Evolutionary conservation across 2,888 invertebrate species (phyloP), one percentile per base, ranked within the genome.

Genomic region (Choristoneura rosaceana): DNA sequence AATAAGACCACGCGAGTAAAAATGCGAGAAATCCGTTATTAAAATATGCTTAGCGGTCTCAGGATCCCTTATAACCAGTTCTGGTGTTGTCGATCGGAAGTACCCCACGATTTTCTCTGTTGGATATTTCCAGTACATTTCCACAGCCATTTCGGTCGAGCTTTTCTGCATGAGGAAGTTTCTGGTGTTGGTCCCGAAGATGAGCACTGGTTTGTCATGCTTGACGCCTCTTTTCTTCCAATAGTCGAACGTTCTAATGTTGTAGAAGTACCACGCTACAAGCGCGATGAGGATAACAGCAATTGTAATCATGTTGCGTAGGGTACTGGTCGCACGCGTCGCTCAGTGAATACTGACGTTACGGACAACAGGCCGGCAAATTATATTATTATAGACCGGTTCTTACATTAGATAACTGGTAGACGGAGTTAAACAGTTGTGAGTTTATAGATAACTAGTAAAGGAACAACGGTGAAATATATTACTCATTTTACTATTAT

Each of bases 21-120:
- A 91, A 69, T 84, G 74, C 0, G 77, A 25, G 60, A 91, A 91
- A 74, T 91, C 91, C 0, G 85, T 85, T 4, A 80, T 78, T 8
- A 90, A 76, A 63, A 90, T 80, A 8, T 79, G 82, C 65, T 88
- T 89, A 3, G 85, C 78, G 2, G 89, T 81, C 3, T 84, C 85
- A 0, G 90, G 89, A 64, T 90, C 90, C 8, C 89, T 81, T 14
- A 90, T 78, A 12, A 90, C 78, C 12, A 90, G 80, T 74, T 86
- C 85, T 2, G 88, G 88, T 2, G 71, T 77, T 12, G 74, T 76
- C 2, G 82, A 84, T 5, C 89, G 81, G 75, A 80, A 90, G 74
- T 82, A 85, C 2, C 90, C 91, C 0, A 91, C 88, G 10, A 86
- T 81, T 43, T 81, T 81, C 73, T 90, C 89, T 0, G 80, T 77